Evolutionary conservation across 2,797 vertebrate genomes (phyloP), one percentile per base, ranked within the genome.

Genomic region (Labeo calbasu): DNA sequence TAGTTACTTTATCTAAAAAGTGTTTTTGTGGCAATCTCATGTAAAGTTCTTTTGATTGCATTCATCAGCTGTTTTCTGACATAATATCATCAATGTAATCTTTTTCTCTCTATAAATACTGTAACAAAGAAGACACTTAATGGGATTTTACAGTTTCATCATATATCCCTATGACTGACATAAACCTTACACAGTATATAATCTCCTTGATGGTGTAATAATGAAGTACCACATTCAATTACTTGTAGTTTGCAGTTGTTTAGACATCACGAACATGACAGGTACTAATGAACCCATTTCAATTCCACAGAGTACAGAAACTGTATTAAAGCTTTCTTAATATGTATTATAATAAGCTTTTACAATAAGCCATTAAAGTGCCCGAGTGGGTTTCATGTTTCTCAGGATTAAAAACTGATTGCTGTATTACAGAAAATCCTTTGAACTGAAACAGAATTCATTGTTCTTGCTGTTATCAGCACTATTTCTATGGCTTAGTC

Each of bases 401-500:
- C 61, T 79, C 43, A 15, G 59, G 43, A 65, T 66, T 79, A 50
- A 77, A 50, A 12, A 65, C 43, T 65, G 40, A 79, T 72, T 66
- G 25, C 25, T 19, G 2, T 63, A 50, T 50, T 48, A 63, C 59
- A 50, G 77, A 78, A 78, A 78, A 32, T 59, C 57, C 50, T 13
- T 71, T 50, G 28, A 68, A 55, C 28, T 68, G 2, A 11, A 48
- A 48, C 43, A 0, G 8, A 79, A 53, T 79, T 32, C 12, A 36
- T 53, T 66, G 13, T 32, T 51, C 50, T 32, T 51, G 36, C 36
- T 11, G 43, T 19, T 15, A 36, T 66, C 61, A 11, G 5, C 61
- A 51, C 23, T 40, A 5, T 43, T 77, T 77, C 14, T 59, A 50
- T 40, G 13, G 28, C 46, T 12, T 46, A 25, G 55, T 46, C 46